Base-by-base conservation (phyloP, 1,140 invertebrate genomes). In the Phymorhynchus buccinoides region DNA sequence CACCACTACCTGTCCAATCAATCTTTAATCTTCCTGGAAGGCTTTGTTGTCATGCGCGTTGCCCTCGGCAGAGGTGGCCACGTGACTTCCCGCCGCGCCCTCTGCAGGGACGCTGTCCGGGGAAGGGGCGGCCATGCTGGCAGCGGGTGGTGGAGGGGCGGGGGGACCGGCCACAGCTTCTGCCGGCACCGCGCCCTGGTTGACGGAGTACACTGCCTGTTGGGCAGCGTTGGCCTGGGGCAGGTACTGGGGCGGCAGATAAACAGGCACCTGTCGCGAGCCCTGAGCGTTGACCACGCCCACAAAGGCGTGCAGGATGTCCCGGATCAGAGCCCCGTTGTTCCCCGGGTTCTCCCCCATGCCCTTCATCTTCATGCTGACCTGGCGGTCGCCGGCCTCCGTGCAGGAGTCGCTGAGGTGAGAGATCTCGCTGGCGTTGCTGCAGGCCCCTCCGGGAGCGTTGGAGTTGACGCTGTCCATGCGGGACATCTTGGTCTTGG, bases 261-360 rank as follows among this genome's bases (percentile, higher is more conserved):
- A 84, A 37, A 84, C 52, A 27, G 86, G 86, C 3, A 82, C 80
- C 83, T 86, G 86, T 7, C 66, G 56, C 14, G 7, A 27, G 12
- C 42, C 86, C 41, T 88, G 86, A 16, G 86, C 77, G 30, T 80
- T 77, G 6, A 89, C 82, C n/a, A 89, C 88, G 37, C 86, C 89
- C 39, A 89, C 88, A 27, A 91, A 87, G 27, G 89, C 90, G 44
- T 89, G 86, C 16, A 90, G 86, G 44, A 91, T 88, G 80, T 90
- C 89, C 37, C 88, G 86, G 71, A 91, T 87, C n/a, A 90, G 82
- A 35, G 85, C 84, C 42, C 84, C 79, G 79, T 88, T 87, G 35
- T 87, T 84, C n/a, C 84, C 78, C 39, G 82, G 37, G 73, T 80
- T 32, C 35, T 84, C 41, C n/a, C 32, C 80, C 44, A 22, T 81